Conservation (phyloP, 2,113 vertebrate species). For the Callithrix jacchus region DNA sequence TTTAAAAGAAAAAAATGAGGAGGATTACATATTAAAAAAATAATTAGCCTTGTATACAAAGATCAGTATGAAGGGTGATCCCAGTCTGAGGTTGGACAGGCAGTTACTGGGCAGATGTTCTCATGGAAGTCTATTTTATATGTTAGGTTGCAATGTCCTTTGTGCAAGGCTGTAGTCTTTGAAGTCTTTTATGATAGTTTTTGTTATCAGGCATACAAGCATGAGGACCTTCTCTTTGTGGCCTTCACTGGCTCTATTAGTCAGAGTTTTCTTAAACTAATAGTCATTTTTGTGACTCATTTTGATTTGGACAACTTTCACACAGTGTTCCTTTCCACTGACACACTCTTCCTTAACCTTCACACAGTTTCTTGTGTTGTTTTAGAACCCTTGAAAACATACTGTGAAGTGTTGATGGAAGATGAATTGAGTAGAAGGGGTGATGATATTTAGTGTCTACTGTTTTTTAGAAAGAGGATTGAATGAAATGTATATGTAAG, state of each 20-base stretch:
- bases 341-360: no score
- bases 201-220: not conserved
- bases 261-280: not conserved
- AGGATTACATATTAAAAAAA: not conserved
- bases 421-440: not conserved
- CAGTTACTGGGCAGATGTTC: not conserved
- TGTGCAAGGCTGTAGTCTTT: not conserved
- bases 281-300: not conserved
- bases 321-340: not conserved
- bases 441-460: not conserved
- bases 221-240: not conserved
- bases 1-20: not conserved
- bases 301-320: not conserved
- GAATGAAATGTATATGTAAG: not conserved
- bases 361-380: not conserved
- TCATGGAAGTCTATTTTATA: not conserved
- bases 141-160: not conserved
- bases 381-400: not conserved
- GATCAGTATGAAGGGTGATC: not conserved
- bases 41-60: not conserved
- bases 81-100: not conserved
- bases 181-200: not conserved
- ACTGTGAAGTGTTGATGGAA: not conserved
- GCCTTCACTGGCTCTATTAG: not conserved
- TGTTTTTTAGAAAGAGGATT: not conserved